Evolutionary conservation across 2,113 vertebrate species (phyloP).

Genomic region (Halichoeres trimaculatus): DNA sequence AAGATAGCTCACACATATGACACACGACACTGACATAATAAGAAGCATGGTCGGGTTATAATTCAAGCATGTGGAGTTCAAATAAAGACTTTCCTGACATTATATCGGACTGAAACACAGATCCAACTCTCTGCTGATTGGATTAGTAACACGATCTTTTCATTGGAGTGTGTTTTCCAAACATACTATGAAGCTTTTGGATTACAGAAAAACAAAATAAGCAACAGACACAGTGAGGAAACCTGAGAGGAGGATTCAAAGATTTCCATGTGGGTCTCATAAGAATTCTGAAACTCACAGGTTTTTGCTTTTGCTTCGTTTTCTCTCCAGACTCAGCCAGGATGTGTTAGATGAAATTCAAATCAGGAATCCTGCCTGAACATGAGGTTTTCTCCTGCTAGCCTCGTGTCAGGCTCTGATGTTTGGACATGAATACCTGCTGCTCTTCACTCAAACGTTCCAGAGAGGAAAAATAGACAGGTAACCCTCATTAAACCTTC

Average conservation of each 20-base stretch:
- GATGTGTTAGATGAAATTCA: constrained; percentile 62
- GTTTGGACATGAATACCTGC: not conserved
- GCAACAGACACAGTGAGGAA: constrained; percentile 30
- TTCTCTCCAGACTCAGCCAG: constrained; percentile 31
- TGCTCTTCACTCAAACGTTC: not conserved
- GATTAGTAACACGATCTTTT: constrained; percentile 35
- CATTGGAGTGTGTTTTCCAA: constrained; percentile 2
- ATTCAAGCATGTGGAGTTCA: not conserved
- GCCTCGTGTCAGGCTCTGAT: not conserved
- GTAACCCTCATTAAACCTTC: constrained; percentile 30
- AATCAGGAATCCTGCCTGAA: constrained; percentile 4
- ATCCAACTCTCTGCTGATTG: constrained; percentile 4
- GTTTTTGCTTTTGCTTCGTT: constrained; percentile 43
- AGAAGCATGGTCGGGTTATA: not conserved
- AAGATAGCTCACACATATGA: no score
- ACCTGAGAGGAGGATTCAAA: constrained; percentile 54
- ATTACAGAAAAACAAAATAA: constrained; percentile 29
- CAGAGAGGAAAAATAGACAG: not conserved
- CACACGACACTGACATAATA: not conserved
- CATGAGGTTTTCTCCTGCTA: constrained; percentile 24
- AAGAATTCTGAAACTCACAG: constrained; percentile 55
- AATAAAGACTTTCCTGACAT: not conserved
- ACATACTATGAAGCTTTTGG: constrained; percentile 6
- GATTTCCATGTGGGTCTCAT: constrained; percentile 61
- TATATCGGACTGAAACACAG: no score